These are phyloP conservation scores for Panthera uncia DNA, from an alignment of 2,113 vertebrate species.

Conservation along the genomic window DNA sequence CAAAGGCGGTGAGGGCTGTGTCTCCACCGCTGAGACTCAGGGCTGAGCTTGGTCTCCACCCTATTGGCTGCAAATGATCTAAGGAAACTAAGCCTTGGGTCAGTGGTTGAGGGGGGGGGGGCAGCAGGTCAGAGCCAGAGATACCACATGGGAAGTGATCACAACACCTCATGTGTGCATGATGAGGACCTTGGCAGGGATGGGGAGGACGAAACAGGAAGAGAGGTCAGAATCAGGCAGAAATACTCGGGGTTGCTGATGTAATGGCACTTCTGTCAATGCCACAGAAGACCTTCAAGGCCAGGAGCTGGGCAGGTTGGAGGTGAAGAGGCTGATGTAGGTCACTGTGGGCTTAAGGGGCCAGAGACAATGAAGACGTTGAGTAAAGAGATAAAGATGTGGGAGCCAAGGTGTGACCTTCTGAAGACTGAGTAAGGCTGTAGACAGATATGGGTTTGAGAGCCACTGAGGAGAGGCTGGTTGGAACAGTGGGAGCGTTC, in stretches of 20 bases:
- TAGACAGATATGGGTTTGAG: background rate
- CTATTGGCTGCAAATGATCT: background rate
- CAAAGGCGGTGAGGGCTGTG: accelerated
- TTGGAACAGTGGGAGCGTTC: background rate
- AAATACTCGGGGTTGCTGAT: background rate
- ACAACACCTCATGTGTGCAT: accelerated
- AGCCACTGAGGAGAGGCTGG: background rate
- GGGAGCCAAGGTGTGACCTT: background rate
- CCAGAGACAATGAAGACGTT: background rate
- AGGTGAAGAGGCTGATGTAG: background rate
- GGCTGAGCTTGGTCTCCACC: background rate
- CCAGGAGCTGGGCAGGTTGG: background rate
- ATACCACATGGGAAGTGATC: background rate
- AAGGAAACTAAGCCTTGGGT: background rate
- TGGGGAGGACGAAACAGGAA: accelerated
- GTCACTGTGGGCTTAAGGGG: background rate
- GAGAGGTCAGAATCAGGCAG: background rate
- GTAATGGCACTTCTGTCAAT: background rate
- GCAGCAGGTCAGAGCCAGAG: background rate
- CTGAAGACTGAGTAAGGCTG: background rate
- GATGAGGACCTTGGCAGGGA: background rate
- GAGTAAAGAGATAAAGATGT: background rate
- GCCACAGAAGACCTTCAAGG: background rate
- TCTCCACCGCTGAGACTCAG: no score
- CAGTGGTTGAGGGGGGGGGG: accelerated